phyloP scores from a whole-genome alignment of 1,140 invertebrate species.

The Araneus ventricosus region DNA sequence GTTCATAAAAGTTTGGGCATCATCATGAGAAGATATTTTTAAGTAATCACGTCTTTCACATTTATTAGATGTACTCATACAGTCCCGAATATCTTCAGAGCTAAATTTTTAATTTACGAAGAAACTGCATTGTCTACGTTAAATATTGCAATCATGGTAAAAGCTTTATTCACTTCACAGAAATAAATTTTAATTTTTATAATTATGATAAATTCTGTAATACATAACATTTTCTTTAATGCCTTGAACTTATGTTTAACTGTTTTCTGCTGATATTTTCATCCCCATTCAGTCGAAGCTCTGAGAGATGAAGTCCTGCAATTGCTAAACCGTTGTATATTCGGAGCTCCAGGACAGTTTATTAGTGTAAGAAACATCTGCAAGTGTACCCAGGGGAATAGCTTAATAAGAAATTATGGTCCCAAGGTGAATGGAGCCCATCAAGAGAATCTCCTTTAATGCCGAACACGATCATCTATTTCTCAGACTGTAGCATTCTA shows the following conservation, averaged over 20 bases:
- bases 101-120: no score
- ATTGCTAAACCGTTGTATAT: not conserved
- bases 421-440: slow-evolving; percentile 33
- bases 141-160: no score
- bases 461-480: slow-evolving; percentile 51
- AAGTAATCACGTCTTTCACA: no score
- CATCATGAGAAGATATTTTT: no score
- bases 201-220: no score
- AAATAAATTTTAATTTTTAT: no score
- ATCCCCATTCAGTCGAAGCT: not conserved
- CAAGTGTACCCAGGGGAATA: slow-evolving; percentile 50
- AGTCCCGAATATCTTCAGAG: no score
- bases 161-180: no score
- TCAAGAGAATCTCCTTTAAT: slow-evolving; percentile 65
- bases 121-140: no score
- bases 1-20: no score
- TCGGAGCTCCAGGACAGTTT: slow-evolving; percentile 12
- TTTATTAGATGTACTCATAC: no score
- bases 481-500: not conserved
- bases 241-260: not conserved
- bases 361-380: slow-evolving; percentile 63
- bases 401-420: slow-evolving; percentile 65
- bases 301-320: not conserved
- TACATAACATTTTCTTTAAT: not conserved
- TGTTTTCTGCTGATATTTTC: no score